phyloP scores from a whole-genome alignment of 2,113 vertebrate genomes.

The Sylvia atricapilla region DNA sequence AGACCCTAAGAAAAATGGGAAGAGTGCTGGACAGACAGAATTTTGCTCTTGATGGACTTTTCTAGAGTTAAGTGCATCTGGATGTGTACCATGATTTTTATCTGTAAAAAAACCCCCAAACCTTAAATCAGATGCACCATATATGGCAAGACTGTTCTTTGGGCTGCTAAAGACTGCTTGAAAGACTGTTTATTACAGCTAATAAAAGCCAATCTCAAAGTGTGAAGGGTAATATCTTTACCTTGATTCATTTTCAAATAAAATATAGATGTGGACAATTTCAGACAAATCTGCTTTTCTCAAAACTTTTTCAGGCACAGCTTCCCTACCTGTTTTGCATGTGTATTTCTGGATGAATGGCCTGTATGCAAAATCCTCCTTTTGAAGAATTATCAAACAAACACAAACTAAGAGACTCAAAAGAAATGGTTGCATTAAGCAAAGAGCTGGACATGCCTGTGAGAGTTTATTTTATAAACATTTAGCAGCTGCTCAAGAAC shows the following conservation, averaged over 20 bases:
- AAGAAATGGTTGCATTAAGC: background rate
- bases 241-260: background rate
- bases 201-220: background rate
- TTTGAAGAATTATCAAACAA: background rate
- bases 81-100: background rate
- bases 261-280: background rate
- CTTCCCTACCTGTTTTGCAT: background rate
- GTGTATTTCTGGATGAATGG: background rate
- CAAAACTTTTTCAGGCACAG: background rate
- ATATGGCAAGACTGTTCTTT: background rate
- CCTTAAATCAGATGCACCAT: background rate
- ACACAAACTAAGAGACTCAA: background rate
- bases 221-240: background rate
- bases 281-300: background rate
- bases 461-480: background rate
- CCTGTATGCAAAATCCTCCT: background rate
- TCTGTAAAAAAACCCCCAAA: background rate
- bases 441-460: background rate
- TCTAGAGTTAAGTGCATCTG: background rate
- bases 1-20: background rate
- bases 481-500: background rate
- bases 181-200: background rate
- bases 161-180: background rate
- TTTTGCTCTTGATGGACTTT: background rate
- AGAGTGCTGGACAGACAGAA: background rate